Base-by-base conservation (phyloP, 2,113 vertebrate genomes). In the Tachycineta bicolor region DNA sequence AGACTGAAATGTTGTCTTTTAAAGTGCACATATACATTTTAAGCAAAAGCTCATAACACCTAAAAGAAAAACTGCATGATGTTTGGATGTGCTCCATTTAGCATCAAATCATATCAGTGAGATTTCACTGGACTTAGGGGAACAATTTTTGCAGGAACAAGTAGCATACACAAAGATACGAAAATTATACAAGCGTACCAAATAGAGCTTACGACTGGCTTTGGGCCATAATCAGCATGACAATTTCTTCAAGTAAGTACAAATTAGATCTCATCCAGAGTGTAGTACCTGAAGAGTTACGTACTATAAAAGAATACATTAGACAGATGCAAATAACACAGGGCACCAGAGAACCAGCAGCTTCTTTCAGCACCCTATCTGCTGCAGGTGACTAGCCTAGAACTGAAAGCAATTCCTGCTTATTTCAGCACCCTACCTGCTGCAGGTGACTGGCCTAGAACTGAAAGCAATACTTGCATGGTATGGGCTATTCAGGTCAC, bases 41-140 rank as follows among this genome's bases (percentile, higher is more conserved):
- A 90, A 88, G 55, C 67, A 86, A 92, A 67, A 64, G 63, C 46
- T 86, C 22, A 26, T n/a, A 90, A 59, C 29, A 69, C 0, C 1
- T 33, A 73, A 53, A 90, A 64, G 70, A 83, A 95, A 73, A 95
- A 63, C 39, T 63, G 59, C 28, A 58, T 18, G 50, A 83, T 58
- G 63, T 65, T 90, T 88, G 59, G 63, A 94, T 94, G 68, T 74
- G 80, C 91, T 94, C 89, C 86, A 90, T 92, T 93, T 96, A 94
- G 83, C 64, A 86, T 52, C 90, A 92, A 95, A 77, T 80, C 33
- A 4, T 62, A 88, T 67, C 79, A 89, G 49, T 43, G 63, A 93
- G 63, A 86, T 90, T 92, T 90, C 81, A 73, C 21, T 86, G 80
- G 67, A 93, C 79, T 90, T 90, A 71, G 19, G 83, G 94, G 88